Conservation (phyloP, 2,113 vertebrate species). For the Eptesicus fuscus region DNA sequence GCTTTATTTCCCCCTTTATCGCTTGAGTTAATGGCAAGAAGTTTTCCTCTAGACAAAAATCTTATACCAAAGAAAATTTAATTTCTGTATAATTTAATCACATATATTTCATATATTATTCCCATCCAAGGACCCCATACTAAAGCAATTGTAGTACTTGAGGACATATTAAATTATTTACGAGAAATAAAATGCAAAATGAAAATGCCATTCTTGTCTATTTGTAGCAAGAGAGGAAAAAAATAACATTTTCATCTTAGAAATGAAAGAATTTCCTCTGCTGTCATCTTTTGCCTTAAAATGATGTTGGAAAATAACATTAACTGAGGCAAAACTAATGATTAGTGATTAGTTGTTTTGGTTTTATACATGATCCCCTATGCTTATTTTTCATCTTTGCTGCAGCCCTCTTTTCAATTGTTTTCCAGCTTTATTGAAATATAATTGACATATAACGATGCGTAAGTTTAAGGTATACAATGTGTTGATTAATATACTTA, state of each 20-base stretch:
- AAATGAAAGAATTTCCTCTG: conserved; percentile 34
- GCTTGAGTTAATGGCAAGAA: conserved; percentile 1
- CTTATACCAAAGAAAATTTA: conserved; percentile 46
- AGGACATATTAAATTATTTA: conserved; percentile 54
- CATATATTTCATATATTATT: conserved; percentile 38
- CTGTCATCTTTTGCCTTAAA: conserved; percentile 32
- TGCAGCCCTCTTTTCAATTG: not conserved
- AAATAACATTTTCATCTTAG: conserved; percentile 44
- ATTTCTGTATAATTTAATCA: conserved; percentile 38
- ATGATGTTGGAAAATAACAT: conserved; percentile 30
- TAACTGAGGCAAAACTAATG: conserved; percentile 2
- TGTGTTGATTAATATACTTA: not conserved
- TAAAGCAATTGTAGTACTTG: conserved; percentile 45
- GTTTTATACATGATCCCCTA: not conserved
- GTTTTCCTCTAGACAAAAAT: conserved; percentile 8
- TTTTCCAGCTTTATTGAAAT: not conserved
- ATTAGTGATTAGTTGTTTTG: not conserved
- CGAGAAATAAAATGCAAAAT: conserved; percentile 50
- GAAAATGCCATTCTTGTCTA: conserved; percentile 51
- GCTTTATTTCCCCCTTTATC: not conserved
- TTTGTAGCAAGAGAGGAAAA: conserved; percentile 19
- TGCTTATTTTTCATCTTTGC: not conserved
- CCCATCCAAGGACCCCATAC: not conserved
- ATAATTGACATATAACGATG: not conserved
- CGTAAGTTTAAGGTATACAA: not conserved